Evolutionary conservation across 1,140 invertebrate species (phyloP), one percentile per base, ranked within the genome.

Genomic region (Microvelia longipes): DNA sequence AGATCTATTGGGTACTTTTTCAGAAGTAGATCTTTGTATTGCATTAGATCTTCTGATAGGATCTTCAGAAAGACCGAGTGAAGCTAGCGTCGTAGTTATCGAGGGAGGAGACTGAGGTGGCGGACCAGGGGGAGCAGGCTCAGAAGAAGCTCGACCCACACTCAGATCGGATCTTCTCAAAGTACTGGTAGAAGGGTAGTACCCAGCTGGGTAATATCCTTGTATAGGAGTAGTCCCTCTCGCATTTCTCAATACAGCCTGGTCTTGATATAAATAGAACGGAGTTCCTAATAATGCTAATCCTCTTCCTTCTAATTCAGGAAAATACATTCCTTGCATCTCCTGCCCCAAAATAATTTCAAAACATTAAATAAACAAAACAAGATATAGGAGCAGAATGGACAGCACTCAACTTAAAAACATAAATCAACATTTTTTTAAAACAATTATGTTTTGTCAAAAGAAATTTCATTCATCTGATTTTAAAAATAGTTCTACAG

Each of bases 11-110:
- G 90, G 89, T 64, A 92, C 85, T 78, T 90, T 88, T 72, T 92
- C 90, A 79, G 90, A 92, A 1, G 91, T 92, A 2, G 88, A 88
- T 63, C 91, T 83, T 0, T 88, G 90, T 66, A 92, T 91, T 19
- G 35, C 35, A 50, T 50, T 50, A 11, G 35, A 50, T 50, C 35
- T 50, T 50, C 35, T 5, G 35, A 50, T 87, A 83, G 1, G 83
- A 82, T 62, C 76, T 72, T 69, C 74, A 75, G 1, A 64, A 63
- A 25, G 64, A 61, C 28, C 65, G 63, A 64, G 66, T 29, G 68
- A 13, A n/a, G 26, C 28, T 29, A 24, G n/a, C 25, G 30, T 64
- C n/a, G 28, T 66, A 30, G 29, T 27, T 65, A 28, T 70, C 14
- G 0, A 24, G 61, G 1, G 66, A 68, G 19, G 71, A 29, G n/a